Evolutionary conservation across 2,888 invertebrate species (phyloP).

Genomic region (Trachelus stipa): DNA sequence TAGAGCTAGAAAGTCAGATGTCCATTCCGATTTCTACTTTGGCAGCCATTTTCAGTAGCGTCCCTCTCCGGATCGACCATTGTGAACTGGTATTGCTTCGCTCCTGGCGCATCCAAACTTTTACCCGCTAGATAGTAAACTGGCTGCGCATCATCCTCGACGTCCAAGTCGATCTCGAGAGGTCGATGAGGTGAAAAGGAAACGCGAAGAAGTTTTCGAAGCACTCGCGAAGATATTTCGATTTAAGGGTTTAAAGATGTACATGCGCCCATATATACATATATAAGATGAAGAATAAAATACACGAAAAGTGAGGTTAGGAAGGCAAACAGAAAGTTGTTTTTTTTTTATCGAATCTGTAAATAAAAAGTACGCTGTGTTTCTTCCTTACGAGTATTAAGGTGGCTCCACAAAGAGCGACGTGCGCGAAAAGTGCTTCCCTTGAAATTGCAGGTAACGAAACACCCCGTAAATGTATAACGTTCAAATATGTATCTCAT

Average conservation of each 20-base stretch:
- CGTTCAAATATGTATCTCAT: not conserved
- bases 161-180: not conserved
- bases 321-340: not conserved
- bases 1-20: not conserved
- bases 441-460: not conserved
- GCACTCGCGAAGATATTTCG: not conserved
- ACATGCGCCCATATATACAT: no score
- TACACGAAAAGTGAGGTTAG: not conserved
- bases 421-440: not conserved
- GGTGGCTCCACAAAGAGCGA: conserved; percentile 11
- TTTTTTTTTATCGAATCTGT: conserved; percentile 25
- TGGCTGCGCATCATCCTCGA: not conserved
- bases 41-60: not conserved
- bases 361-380: conserved; percentile 25
- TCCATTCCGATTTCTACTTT: not conserved
- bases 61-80: not conserved
- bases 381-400: conserved; percentile 18
- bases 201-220: not conserved
- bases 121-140: conserved; percentile 15
- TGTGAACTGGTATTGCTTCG: conserved; percentile 4
- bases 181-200: not conserved
- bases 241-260: not conserved
- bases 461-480: not conserved
- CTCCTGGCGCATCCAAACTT: conserved; percentile 14
- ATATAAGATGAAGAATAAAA: not conserved